phyloP scores from a whole-genome alignment of 2,113 vertebrate genomes.

The Rhineura floridana region DNA sequence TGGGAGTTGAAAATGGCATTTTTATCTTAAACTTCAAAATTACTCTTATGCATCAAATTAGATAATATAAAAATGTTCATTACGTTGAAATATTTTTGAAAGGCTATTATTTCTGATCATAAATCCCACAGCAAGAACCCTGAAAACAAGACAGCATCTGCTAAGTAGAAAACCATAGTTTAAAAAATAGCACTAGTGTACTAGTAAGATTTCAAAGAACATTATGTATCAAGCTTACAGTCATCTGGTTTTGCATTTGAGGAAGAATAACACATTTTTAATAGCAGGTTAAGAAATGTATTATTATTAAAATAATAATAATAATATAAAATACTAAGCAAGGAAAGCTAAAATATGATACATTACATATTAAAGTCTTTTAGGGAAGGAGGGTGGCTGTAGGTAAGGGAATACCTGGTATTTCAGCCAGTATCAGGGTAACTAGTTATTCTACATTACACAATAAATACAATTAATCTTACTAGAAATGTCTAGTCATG shows the following conservation, averaged over 20 bases:
- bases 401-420: neutral
- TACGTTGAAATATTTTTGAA: constrained; percentile 17
- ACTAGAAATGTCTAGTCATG: neutral
- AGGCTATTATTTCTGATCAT: constrained; percentile 4
- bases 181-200: neutral
- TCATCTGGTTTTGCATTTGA: neutral
- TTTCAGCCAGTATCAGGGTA: neutral
- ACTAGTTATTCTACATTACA: neutral
- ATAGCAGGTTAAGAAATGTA: neutral
- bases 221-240: neutral
- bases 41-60: neutral
- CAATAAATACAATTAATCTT: neutral
- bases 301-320: neutral
- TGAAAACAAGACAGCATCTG: constrained; percentile 14
- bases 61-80: constrained; percentile 9
- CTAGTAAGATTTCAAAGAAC: neutral
- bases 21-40: rapidly evolving
- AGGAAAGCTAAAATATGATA: constrained; percentile 24
- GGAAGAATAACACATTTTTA: neutral
- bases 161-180: constrained; percentile 15
- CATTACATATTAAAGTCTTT: neutral
- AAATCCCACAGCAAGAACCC: neutral
- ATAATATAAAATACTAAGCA: constrained; percentile 25
- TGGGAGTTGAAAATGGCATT: neutral
- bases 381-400: neutral